These are phyloP conservation scores for Gibbula magus DNA, from an alignment of 2,888 invertebrate species.

Conservation along the genomic window DNA sequence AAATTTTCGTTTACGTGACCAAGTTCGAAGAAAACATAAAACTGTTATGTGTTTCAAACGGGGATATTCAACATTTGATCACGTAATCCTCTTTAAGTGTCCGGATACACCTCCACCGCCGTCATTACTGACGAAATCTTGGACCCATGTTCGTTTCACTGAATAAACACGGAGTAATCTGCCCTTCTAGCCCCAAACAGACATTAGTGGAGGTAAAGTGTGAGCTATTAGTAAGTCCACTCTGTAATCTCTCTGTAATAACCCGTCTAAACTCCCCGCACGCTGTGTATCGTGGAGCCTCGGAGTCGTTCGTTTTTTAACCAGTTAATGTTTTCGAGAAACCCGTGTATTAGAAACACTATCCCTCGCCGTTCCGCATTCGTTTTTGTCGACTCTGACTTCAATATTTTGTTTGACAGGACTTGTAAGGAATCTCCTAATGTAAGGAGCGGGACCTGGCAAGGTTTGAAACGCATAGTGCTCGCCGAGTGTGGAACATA, in stretches of 20 bases:
- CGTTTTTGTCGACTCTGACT: not conserved
- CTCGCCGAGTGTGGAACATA: no score
- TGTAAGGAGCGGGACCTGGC: not conserved
- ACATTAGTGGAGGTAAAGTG: not conserved
- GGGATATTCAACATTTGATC: not conserved
- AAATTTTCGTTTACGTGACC: no score
- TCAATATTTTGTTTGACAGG: constrained; percentile 12
- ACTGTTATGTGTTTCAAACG: not conserved
- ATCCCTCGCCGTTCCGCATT: not conserved
- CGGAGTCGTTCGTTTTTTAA: not conserved
- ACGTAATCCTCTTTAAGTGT: not conserved
- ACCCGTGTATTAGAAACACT: not conserved
- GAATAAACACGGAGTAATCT: constrained; percentile 3
- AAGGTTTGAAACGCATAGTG: no score
- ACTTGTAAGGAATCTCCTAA: constrained; percentile 6
- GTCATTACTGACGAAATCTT: not conserved
- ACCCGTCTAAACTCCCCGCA: not conserved
- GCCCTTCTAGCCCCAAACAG: not conserved
- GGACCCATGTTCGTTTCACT: not conserved
- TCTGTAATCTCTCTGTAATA: not conserved
- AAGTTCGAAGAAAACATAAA: no score
- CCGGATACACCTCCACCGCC: not conserved
- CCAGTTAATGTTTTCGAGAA: constrained; percentile 4
- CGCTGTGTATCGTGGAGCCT: not conserved
- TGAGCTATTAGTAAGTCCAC: not conserved